Conservation (phyloP, 1,140 invertebrate genomes). For the Dinoponera quadriceps region DNA sequence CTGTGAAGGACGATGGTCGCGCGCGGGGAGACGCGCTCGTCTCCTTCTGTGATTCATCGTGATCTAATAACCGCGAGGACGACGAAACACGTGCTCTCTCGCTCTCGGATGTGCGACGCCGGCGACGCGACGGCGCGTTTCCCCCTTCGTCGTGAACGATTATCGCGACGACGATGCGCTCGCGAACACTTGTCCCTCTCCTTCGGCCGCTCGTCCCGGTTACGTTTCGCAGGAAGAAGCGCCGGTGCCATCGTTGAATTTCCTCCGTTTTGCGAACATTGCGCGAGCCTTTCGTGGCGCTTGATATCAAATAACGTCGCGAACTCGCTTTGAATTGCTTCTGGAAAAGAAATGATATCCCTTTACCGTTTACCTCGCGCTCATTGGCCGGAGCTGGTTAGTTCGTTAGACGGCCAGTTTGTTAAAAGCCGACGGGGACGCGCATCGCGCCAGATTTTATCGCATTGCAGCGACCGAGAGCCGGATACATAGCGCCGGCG, state of each 20-base stretch:
- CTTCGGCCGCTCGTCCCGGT: neutral
- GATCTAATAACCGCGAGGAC: constrained; percentile 72
- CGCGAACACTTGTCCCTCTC: neutral
- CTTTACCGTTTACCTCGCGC: neutral
- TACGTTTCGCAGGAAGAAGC: too few species aligned
- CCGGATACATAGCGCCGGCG: neutral
- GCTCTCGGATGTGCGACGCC: constrained; percentile 20
- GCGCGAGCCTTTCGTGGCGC: too few species aligned
- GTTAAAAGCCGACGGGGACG: constrained; percentile 17
- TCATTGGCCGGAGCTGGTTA: constrained; percentile 10
- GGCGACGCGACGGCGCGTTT: neutral
- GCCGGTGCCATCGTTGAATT: too few species aligned
- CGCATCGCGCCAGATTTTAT: constrained; percentile 11
- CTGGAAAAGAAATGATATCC: neutral
- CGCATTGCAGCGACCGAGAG: neutral
- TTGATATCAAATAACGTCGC: too few species aligned
- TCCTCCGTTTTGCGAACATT: too few species aligned
- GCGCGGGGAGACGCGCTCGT: constrained; percentile 43
- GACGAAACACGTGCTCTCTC: constrained; percentile 44
- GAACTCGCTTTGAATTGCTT: too few species aligned
- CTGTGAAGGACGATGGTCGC: constrained; percentile 29
- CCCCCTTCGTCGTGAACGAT: neutral
- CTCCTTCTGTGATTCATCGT: constrained; percentile 70
- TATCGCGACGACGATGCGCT: constrained; percentile 25
- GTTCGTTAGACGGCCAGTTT: constrained; percentile 24